phyloP scores from a whole-genome alignment of 2,888 invertebrate species.

The Microplitis deprimator region DNA sequence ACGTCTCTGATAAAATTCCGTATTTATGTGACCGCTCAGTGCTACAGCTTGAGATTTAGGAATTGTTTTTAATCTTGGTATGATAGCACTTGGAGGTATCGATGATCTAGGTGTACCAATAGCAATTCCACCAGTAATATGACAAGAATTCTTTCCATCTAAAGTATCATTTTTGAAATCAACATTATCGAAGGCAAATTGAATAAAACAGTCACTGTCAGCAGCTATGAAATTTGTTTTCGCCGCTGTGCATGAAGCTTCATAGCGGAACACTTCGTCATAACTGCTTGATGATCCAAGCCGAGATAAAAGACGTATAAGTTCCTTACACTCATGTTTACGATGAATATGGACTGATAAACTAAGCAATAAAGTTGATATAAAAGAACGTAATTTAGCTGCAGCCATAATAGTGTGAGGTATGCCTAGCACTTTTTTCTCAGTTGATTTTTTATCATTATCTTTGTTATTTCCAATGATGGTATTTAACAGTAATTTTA shows the following conservation, averaged over 20 bases:
- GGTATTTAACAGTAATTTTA: too few relatives aligned
- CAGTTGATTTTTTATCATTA: too few relatives aligned
- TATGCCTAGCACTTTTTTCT: too few relatives aligned
- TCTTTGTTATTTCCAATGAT: too few relatives aligned
- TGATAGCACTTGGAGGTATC: background rate
- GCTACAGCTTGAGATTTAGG: background rate
- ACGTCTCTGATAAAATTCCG: too few relatives aligned
- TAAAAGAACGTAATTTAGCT: too few relatives aligned
- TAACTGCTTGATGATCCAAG: slow-evolving; percentile 22
- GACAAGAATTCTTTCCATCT: slow-evolving; percentile 28
- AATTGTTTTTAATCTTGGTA: background rate
- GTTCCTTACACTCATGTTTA: background rate
- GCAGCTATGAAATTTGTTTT: background rate
- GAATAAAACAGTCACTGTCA: background rate
- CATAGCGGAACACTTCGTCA: slow-evolving; percentile 3
- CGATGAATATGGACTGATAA: slow-evolving; percentile 13
- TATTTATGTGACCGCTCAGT: too few relatives aligned
- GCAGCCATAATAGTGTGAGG: too few relatives aligned
- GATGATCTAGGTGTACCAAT: background rate
- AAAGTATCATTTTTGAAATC: slow-evolving; percentile 10
- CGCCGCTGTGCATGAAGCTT: background rate
- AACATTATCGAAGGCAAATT: slow-evolving; percentile 26
- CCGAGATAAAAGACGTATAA: slow-evolving; percentile 4
- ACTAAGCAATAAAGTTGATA: background rate
- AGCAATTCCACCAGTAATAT: slow-evolving; percentile 19